phyloP scores from a whole-genome alignment of 2,113 vertebrate species.

The Sitta europaea region DNA sequence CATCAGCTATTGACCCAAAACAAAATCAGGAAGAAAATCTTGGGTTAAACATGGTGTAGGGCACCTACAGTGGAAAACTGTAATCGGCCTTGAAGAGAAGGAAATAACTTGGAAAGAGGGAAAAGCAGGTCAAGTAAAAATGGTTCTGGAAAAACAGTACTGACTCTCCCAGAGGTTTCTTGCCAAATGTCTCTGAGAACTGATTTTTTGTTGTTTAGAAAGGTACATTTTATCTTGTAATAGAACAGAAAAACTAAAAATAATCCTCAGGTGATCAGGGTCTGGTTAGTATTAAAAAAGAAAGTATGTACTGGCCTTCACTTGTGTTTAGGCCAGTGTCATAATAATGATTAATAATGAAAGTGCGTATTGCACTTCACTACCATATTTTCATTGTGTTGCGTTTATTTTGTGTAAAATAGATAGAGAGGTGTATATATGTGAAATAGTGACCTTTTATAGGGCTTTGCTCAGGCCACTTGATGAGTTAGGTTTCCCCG shows the following conservation, averaged over 20 bases:
- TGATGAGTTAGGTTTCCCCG: background rate
- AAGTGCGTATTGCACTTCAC: fast-evolving
- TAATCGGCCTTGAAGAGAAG: background rate
- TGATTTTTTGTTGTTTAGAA: background rate
- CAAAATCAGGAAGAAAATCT: background rate
- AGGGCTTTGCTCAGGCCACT: background rate
- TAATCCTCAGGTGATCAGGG: background rate
- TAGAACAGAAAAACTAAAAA: background rate
- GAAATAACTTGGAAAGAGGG: background rate
- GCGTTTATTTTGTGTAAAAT: background rate
- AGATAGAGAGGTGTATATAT: too few relatives aligned
- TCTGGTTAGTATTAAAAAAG: background rate
- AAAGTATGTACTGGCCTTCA: background rate
- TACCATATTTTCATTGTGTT: fast-evolving
- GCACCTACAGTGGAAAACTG: background rate
- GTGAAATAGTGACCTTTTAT: background rate
- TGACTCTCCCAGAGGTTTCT: background rate
- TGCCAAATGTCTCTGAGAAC: background rate
- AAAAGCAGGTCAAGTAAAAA: background rate
- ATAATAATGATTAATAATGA: background rate
- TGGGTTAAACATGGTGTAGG: fast-evolving
- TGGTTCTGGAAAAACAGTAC: background rate
- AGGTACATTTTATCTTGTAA: background rate
- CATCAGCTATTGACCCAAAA: fast-evolving
- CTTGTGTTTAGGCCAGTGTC: background rate